These are phyloP conservation scores for Catharus ustulatus DNA, from an alignment of 2,797 vertebrate species.

Conservation along the genomic window DNA sequence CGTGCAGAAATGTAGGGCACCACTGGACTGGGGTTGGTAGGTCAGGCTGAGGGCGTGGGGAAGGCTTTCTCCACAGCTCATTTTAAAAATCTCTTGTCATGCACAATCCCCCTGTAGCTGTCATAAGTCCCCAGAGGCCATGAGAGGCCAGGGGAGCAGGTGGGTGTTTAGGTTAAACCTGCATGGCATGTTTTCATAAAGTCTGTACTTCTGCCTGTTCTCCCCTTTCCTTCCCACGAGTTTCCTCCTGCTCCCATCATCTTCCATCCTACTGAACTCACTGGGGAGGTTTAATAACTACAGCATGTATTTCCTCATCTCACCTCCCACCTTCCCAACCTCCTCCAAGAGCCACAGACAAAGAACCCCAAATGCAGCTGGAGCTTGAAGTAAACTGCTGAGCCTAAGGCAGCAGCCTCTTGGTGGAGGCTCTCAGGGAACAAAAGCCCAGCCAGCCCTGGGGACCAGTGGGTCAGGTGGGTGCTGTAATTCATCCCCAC, in stretches of 20 bases:
- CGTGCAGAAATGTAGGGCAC: slow-evolving; percentile 27
- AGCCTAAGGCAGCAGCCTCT: background rate
- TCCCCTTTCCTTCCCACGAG: background rate
- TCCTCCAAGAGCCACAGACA: background rate
- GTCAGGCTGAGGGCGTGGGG: background rate
- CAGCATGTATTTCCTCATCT: background rate
- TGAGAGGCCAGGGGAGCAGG: background rate
- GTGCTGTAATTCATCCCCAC: background rate
- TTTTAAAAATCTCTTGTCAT: slow-evolving; percentile 35
- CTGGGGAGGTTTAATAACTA: background rate
- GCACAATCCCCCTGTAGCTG: background rate
- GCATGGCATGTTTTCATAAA: background rate
- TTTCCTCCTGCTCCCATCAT: background rate
- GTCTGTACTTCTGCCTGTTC: background rate
- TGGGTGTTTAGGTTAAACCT: background rate
- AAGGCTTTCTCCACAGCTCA: background rate
- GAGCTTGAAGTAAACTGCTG: background rate
- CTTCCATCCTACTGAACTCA: background rate
- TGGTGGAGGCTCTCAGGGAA: background rate
- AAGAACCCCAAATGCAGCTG: background rate
- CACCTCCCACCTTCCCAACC: background rate
- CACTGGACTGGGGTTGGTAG: background rate
- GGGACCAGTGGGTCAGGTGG: background rate
- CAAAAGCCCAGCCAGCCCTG: background rate
- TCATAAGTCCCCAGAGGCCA: background rate